Conservation (phyloP, 2,113 vertebrate species). For the Aegotheles bennettii region DNA sequence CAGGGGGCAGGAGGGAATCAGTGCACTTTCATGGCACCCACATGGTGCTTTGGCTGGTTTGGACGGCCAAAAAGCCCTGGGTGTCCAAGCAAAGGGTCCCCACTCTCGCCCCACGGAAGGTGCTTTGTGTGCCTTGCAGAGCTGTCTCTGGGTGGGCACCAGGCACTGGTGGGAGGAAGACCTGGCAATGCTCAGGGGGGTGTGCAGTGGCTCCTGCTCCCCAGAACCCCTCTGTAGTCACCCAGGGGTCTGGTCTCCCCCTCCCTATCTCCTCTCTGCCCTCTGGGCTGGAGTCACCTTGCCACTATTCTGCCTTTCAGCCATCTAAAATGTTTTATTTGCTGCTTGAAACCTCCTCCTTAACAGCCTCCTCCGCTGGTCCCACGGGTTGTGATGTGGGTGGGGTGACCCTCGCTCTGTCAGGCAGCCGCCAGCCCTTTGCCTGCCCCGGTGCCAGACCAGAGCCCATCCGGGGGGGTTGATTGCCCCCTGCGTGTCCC, state of each 20-base stretch:
- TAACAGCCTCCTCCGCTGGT: not conserved
- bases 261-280: not conserved
- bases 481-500: accelerated
- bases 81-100: not conserved
- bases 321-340: too few species aligned
- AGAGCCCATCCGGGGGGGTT: too few species aligned
- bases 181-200: accelerated
- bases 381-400: accelerated
- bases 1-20: not conserved
- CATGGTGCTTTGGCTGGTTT: not conserved
- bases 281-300: not conserved
- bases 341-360: not conserved
- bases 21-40: not conserved
- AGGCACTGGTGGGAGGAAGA: not conserved
- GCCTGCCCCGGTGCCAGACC: not conserved
- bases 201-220: not conserved
- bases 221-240: not conserved
- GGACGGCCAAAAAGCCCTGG: not conserved
- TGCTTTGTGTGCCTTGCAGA: not conserved
- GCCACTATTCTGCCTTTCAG: not conserved
- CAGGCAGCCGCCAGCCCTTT: not conserved
- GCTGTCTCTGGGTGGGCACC: not conserved
- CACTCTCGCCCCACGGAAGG: too few species aligned
- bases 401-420: accelerated
- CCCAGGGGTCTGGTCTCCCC: not conserved